phyloP scores from a whole-genome alignment of 2,113 vertebrate genomes.

The Tragelaphus buxtoni region DNA sequence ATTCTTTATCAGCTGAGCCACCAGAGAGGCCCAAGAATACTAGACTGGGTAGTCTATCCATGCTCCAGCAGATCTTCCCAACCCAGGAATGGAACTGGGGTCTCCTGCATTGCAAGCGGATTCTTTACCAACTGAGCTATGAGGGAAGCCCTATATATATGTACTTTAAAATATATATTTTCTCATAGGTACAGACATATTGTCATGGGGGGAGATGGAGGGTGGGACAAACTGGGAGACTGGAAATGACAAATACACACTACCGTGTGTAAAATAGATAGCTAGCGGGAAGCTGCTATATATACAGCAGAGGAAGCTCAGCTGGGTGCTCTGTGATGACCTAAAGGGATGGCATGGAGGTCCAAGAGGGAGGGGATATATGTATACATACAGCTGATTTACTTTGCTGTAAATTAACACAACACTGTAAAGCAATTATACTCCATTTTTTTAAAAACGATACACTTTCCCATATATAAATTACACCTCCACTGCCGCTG shows the following conservation, averaged over 20 bases:
- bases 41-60: background rate
- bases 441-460: background rate
- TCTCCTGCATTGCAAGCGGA: background rate
- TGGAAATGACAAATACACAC: no score
- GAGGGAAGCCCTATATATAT: no score
- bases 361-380: background rate
- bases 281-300: background rate
- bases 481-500: background rate
- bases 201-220: no score
- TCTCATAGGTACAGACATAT: no score
- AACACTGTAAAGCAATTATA: background rate
- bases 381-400: background rate
- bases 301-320: background rate
- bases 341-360: background rate
- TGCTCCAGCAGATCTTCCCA: rapidly evolving
- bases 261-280: no score
- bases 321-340: background rate
- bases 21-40: background rate
- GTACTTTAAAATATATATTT: no score
- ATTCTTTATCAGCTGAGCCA: background rate
- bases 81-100: background rate
- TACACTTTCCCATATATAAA: background rate
- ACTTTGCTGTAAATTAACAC: background rate
- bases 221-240: no score
- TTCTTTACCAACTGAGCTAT: background rate